Conservation (phyloP, 1,140 invertebrate genomes). For the Eubasilissa regina region DNA sequence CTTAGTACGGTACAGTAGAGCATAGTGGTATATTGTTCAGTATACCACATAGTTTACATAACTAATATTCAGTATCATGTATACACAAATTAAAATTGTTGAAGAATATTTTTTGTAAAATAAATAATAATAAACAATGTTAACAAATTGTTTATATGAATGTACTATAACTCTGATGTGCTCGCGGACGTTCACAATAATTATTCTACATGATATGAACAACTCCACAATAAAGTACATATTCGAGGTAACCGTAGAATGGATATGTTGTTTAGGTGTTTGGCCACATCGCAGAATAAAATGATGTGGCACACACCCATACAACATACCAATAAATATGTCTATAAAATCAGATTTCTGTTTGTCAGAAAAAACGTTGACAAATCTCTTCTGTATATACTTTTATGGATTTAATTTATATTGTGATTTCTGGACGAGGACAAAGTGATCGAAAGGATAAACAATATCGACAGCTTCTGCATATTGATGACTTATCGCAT, state of each 20-base stretch:
- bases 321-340: slow-evolving; percentile 45
- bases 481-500: slow-evolving; percentile 24
- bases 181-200: too few relatives aligned
- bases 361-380: slow-evolving; percentile 12
- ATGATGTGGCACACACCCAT: slow-evolving; percentile 61
- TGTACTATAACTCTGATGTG: too few relatives aligned
- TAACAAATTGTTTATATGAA: too few relatives aligned
- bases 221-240: too few relatives aligned
- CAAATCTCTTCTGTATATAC: slow-evolving; percentile 57
- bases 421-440: slow-evolving; percentile 4
- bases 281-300: slow-evolving; percentile 54
- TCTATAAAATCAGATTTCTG: slow-evolving; percentile 2
- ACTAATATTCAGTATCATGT: too few relatives aligned
- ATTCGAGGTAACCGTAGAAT: background rate
- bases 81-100: too few relatives aligned
- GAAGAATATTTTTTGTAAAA: too few relatives aligned
- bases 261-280: slow-evolving; percentile 59
- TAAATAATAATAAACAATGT: too few relatives aligned
- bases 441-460: background rate
- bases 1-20: too few relatives aligned
- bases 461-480: slow-evolving; percentile 26
- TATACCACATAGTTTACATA: too few relatives aligned
- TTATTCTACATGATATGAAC: too few relatives aligned
- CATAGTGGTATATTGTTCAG: too few relatives aligned
- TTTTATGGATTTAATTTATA: slow-evolving; percentile 40